Base-by-base conservation (phyloP, 2,888 invertebrate genomes). In the Campoplex nolae region DNA sequence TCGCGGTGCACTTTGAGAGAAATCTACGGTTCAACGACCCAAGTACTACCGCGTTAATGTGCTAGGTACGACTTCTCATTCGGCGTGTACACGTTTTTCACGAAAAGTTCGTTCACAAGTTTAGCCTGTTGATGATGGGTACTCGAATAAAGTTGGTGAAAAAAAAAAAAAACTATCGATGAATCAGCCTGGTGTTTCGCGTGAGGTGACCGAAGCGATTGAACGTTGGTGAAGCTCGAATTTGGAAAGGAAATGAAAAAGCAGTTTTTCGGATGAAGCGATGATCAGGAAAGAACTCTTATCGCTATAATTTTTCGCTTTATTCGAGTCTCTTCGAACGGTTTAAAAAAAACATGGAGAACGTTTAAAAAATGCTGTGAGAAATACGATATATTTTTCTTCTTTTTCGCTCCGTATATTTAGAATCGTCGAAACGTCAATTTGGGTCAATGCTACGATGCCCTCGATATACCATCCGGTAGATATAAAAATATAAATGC, bases 1-100 rank as follows among this genome's bases (percentile, higher is more conserved):
- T 62, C 76, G 18, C 32, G 23, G n/a, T 73, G 56, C 70, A 71
- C 42, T 67, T 35, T 32, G n/a, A 65, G 87, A 86, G 83, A 76
- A 56, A 56, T 76, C 58, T 73, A 51, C 84, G 88, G 91, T 91
- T 91, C 92, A 90, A 90, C 89, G 91, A 78, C 68, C 78, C 54
- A 28, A 68, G 68, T 38, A 54, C 68, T 54, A 9, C 18, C 68
- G 28, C 38, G 32, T 35, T n/a, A 51, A 73, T 73, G 32, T 45
- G 9, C 18, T 3, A 16, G 71, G 51, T 16, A 18, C 9, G 16
- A 73, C n/a, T 56, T 74, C 3, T 74, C 23, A 35, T n/a, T 54
- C 2, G 56, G n/a, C 73, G 73, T 23, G 23, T 56, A 74, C 18
- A 74, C 18, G 35, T 74, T 74, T 74, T 35, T 23, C 23, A 23